These are phyloP conservation scores for Parelbella ahira DNA, from an alignment of 2,888 invertebrate genomes.

Conservation along the genomic window DNA sequence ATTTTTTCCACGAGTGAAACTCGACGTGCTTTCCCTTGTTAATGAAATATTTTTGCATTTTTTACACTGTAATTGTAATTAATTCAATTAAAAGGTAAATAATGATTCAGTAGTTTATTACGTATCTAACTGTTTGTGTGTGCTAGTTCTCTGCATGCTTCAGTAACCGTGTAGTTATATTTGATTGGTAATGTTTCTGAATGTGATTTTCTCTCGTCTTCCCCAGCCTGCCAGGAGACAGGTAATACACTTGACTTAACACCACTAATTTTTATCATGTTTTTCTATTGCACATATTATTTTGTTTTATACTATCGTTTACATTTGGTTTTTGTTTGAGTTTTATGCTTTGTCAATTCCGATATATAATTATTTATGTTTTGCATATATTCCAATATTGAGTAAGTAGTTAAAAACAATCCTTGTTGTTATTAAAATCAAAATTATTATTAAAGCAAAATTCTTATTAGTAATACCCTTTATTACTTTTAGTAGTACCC, in stretches of 20 bases:
- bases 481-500: too few species aligned
- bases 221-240: conserved; percentile 81
- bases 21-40: conserved; percentile 69
- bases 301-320: conserved; percentile 4
- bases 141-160: too few species aligned
- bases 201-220: conserved; percentile 80
- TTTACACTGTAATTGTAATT: conserved; percentile 62
- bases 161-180: conserved; percentile 57
- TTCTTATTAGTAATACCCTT: too few species aligned
- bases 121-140: too few species aligned
- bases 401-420: too few species aligned
- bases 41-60: conserved; percentile 62
- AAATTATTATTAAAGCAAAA: too few species aligned
- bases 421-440: too few species aligned
- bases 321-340: conserved; percentile 12
- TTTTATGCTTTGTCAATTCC: conserved; percentile 2
- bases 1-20: conserved; percentile 67
- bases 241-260: conserved; percentile 49
- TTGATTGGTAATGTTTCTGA: conserved; percentile 76
- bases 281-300: conserved; percentile 3
- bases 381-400: too few species aligned
- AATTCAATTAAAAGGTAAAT: conserved; percentile 30
- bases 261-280: conserved; percentile 4
- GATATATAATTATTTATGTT: too few species aligned
- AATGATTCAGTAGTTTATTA: conserved; percentile 37